Evolutionary conservation across 2,888 invertebrate species (phyloP).

Genomic region (Tetragonisca angustula): DNA sequence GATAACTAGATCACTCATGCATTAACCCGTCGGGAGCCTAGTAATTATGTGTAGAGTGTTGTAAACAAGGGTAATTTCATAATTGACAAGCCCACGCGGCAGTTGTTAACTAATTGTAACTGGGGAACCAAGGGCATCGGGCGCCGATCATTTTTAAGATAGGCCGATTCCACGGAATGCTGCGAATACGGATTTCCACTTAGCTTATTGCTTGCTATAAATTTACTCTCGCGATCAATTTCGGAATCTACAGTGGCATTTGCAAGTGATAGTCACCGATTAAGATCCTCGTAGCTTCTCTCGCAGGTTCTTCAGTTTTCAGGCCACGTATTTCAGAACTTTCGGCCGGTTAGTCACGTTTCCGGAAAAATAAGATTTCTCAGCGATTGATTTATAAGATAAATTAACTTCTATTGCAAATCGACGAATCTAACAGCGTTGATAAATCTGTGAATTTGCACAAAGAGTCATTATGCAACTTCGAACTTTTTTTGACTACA

Average conservation of each 20-base stretch:
- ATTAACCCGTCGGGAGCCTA: constrained; percentile 53
- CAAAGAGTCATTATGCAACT: not conserved
- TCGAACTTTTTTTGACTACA: no score
- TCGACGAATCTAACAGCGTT: no score
- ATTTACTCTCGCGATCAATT: not conserved
- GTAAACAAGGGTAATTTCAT: constrained; percentile 79
- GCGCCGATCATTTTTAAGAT: constrained; percentile 26
- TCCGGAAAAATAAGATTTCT: not conserved
- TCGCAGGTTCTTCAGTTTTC: no score
- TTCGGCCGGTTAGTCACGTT: not conserved
- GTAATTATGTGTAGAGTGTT: constrained; percentile 68
- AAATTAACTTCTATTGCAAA: no score
- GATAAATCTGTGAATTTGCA: not conserved
- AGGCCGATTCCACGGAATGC: constrained; percentile 33
- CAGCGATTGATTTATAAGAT: not conserved
- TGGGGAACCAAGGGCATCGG: constrained; percentile 58
- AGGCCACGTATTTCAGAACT: not conserved
- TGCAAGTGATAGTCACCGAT: not conserved
- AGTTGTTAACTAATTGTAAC: constrained; percentile 77
- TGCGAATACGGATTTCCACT: not conserved
- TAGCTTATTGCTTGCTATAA: not conserved
- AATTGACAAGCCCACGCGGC: constrained; percentile 78
- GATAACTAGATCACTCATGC: constrained; percentile 60
- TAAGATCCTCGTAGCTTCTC: not conserved
- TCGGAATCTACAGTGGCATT: not conserved